Base-by-base conservation (phyloP, 2,113 vertebrate species). In the Plecturocebus donacophilus region DNA sequence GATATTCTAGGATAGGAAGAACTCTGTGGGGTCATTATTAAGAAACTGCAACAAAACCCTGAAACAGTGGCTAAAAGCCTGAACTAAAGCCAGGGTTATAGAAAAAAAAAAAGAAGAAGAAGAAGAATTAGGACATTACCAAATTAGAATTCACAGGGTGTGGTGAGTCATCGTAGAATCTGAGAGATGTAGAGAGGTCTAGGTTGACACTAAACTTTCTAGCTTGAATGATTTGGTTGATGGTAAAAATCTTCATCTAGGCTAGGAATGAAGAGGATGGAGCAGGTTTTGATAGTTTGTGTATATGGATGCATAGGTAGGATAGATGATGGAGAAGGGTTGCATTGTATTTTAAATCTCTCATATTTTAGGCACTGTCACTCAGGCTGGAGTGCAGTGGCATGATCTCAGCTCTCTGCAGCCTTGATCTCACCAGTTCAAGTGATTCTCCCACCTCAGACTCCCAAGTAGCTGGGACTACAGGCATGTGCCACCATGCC, bases 1-100 rank as follows among this genome's bases (percentile, higher is more conserved):
- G 79, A 61, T 80, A 90, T 84, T 85, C 27, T 56, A 76, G 92
- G 61, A 79, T 79, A 87, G 32, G 73, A 90, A 84, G 80, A 75
- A 54, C 77, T 91, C 49, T 58, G 45, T 30, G 49, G 49, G 38
- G 10, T 42, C 91, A 91, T 84, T 86, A 87, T 90, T 90, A 95
- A 93, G 47, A 95, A 88, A 68, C 38, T 77, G 38, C 38, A 73
- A 73, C 49, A 85, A 61, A 68, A 42, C 5, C 64, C 49, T 20
- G 12, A 30, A 38, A 90, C 38, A 73, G 54, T 42, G 42, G 71
- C 71, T 90, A 73, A 70, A 92, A 47, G n/a, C 54, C 40, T 86
- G 27, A 45, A 61, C 8, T 75, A 75, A 81, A 85, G 54, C 30
- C 73, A 66, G 21, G 54, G 17, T 35, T 73, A 40, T 54, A 11